These are phyloP conservation scores for Netelia virgata DNA, from an alignment of 2,888 invertebrate species.

Conservation along the genomic window DNA sequence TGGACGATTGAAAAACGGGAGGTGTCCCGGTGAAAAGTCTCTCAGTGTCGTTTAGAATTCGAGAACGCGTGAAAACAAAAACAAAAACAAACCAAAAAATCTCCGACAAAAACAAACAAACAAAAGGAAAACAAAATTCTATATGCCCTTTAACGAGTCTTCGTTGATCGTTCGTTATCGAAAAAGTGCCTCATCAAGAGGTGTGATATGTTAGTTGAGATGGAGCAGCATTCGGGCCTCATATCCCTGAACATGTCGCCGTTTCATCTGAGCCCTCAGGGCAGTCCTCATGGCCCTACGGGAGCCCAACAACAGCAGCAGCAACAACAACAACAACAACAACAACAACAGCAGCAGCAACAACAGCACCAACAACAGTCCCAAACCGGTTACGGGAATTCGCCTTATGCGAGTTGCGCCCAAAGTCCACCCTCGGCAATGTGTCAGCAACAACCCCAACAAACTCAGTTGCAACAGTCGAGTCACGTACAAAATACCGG, in stretches of 20 bases:
- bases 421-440: conserved; percentile 82
- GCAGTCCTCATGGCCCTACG: conserved; percentile 87
- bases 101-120: background rate
- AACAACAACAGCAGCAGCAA: conserved; percentile 83
- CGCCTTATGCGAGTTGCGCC: conserved; percentile 86
- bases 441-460: conserved; percentile 79
- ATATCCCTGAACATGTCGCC: conserved; percentile 96
- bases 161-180: background rate
- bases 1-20: background rate
- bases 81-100: background rate
- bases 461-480: conserved; percentile 69
- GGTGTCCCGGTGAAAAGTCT: background rate
- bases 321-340: conserved; percentile 82
- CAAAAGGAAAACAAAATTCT: conserved; percentile 9
- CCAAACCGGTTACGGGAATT: conserved; percentile 84
- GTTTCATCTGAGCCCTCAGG: conserved; percentile 92
- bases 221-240: conserved; percentile 94
- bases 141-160: conserved; percentile 68
- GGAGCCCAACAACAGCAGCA: conserved; percentile 81
- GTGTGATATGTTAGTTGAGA: conserved; percentile 91
- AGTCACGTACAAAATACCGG: conserved; percentile 67
- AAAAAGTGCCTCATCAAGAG: conserved; percentile 55
- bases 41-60: background rate
- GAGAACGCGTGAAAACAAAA: no score
- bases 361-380: conserved; percentile 79